Evolutionary conservation across 1,140 invertebrate genomes (phyloP), one percentile per base, ranked within the genome.

Genomic region (Triops cancriformis): DNA sequence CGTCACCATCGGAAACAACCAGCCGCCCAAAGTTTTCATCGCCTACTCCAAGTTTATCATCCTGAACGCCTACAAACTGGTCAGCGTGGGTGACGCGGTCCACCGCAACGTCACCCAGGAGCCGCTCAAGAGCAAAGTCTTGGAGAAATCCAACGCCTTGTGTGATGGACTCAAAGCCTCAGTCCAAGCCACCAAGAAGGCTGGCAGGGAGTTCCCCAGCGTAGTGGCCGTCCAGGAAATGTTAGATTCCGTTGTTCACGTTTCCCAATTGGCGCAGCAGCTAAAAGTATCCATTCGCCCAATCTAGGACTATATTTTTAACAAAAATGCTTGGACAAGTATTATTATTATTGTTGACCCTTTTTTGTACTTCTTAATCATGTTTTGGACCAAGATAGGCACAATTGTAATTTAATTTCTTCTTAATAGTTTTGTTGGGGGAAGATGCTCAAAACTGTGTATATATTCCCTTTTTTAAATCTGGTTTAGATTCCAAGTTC

Each of bases 11-110:
- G 93, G 96, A 82, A 93, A 93, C 83, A 96, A 96, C 83, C 93
- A 96, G 84, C 94, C 95, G 11, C 95, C 96, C 0, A 94, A 95
- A 85, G 91, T 94, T 76, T 97, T 97, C 83, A 89, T 98, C 23
- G 93, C 93, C 28, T 93, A 97, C 83, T 93, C 94, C 14, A 98
- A 98, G 85, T 96, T 96, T 84, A 94, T 98, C 2, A 92, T 98
- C 26, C 86, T 98, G 6, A 93, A 92, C 82, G 95, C 95, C 26
- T 95, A 97, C 83, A 92, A 95, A 83, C 87, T 98, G 80, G 93
- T 98, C 9, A 93, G 94, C 82, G 96, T 97, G 79, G 95, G 95
- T 12, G 95, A 98, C 85, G 95, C 93, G 7, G 91, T 98, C 43
- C 91, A 93, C 85, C 88, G 91, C 82, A 92, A 94, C 85, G 87